Percentiles rank a stretch among this genome's conserved stretches.
phyloP scores from a whole-genome alignment of 2,113 vertebrate genomes.

The Atherinomorus stipes region DNA sequence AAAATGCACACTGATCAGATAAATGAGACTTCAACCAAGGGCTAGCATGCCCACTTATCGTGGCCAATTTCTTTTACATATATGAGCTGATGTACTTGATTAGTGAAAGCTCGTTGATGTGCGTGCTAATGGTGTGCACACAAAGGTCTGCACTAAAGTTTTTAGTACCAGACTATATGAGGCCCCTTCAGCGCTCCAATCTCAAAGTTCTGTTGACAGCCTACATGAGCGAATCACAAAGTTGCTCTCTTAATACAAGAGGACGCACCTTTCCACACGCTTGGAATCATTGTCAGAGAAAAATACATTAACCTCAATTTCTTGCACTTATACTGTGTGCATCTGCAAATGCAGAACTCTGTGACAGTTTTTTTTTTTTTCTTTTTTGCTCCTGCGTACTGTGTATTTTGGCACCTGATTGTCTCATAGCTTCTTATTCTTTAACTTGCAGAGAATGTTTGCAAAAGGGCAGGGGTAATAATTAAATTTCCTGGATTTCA shows the following conservation, averaged over 20 bases:
- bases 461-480: slow-evolving; percentile 43
- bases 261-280: neutral
- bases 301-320: neutral
- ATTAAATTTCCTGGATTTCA: slow-evolving; percentile 63
- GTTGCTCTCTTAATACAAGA: neutral
- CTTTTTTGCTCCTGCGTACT: slow-evolving; percentile 35
- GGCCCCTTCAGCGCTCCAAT: neutral
- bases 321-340: slow-evolving; percentile 8
- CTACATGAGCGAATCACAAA: neutral
- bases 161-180: neutral
- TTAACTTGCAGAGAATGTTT: slow-evolving; percentile 40
- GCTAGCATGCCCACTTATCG: neutral
- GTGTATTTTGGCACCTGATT: slow-evolving; percentile 67
- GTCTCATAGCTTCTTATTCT: slow-evolving; percentile 61
- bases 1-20: no score
- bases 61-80: neutral
- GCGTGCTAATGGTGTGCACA: no score
- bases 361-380: no score
- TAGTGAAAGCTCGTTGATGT: no score
- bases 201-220: neutral
- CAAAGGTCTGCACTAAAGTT: no score
- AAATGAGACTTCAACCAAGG: neutral
- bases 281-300: neutral
- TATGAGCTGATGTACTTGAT: neutral
- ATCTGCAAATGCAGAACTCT: slow-evolving; percentile 15